Conservation (phyloP, 2,113 vertebrate species). For the Malaclemys terrapin region DNA sequence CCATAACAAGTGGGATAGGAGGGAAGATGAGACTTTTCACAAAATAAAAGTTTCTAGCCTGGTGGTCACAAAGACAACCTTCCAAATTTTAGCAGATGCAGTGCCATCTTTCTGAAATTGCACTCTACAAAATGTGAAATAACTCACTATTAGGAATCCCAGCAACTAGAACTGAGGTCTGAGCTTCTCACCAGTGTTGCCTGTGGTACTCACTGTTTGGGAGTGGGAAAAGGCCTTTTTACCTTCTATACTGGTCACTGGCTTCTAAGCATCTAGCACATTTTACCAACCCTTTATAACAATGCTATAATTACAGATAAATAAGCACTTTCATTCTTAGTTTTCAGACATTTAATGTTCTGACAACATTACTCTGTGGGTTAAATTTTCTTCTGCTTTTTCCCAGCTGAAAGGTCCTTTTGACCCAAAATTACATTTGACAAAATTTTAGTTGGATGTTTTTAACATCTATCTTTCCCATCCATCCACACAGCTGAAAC, state of each 20-base stretch:
- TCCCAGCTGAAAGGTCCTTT: background rate
- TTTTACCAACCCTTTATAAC: background rate
- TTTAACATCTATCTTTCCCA: background rate
- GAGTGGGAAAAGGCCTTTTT: background rate
- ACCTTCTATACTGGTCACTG: background rate
- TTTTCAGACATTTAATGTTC: background rate
- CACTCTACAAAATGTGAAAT: background rate
- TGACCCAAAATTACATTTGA: background rate
- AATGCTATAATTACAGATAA: background rate
- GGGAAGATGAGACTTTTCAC: constrained; percentile 60
- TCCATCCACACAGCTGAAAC: background rate
- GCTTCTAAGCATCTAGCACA: background rate
- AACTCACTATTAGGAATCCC: background rate
- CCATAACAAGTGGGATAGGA: constrained; percentile 28
- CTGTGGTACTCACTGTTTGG: background rate
- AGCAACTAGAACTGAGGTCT: background rate
- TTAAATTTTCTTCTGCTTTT: background rate
- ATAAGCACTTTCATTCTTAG: background rate
- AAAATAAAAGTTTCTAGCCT: constrained; percentile 44
- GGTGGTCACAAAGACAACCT: constrained; percentile 66
- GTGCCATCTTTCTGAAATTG: constrained; percentile 16
- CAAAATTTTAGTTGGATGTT: background rate
- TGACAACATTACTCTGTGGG: background rate
- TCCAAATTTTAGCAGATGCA: constrained; percentile 44
- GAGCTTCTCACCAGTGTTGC: background rate